Base-by-base conservation (phyloP, 2,888 invertebrate species). In the Diadegma fenestrale region DNA sequence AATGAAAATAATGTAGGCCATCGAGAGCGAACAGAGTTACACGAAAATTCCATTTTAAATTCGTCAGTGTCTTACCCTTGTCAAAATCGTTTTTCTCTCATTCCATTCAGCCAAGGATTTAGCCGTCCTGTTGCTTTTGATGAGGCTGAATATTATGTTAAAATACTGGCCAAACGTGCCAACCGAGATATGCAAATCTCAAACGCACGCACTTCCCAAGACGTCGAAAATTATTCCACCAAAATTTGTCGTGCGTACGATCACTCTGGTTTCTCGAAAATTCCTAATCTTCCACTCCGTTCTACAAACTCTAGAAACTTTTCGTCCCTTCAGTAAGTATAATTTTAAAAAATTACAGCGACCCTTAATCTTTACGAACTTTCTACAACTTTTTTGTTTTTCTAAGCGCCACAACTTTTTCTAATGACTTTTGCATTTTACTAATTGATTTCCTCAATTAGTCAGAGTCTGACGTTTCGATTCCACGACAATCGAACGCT, bases 111-210 rank as follows among this genome's bases (percentile, higher is more conserved):
- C 43, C 84, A 91, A 80, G 92, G 92, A 48, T 89, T 89, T 76
- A 77, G 76, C 12, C 93, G 93, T 86, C 95, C 95, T 0, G 77
- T 88, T 3, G 94, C 94, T 75, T 95, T 93, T 92, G 95, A 95
- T 87, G 95, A 95, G n/a, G 94, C 95, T 2, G 95, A 95, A 88
- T 94, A 94, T 89, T 95, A 94, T 90, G 94, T 95, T 63, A 93
- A 94, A 86, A 93, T 94, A 5, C 89, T 95, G 86, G 95, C 95
- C 2, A 92, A 77, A 10, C 26, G 41, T 45, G 43, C 14, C 1
- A 26, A 2, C n/a, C 51, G 58, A 37, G 73, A 76, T 61, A 6
- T 61, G 12, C 41, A 73, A 43, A 61, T 76, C 80, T 45, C 73
- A 10, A 64, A 58, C 6, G 68, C 14, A 33, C 14, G 19, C 8